These are phyloP conservation scores for Hippolais icterina DNA, from an alignment of 2,113 vertebrate species.

Conservation along the genomic window DNA sequence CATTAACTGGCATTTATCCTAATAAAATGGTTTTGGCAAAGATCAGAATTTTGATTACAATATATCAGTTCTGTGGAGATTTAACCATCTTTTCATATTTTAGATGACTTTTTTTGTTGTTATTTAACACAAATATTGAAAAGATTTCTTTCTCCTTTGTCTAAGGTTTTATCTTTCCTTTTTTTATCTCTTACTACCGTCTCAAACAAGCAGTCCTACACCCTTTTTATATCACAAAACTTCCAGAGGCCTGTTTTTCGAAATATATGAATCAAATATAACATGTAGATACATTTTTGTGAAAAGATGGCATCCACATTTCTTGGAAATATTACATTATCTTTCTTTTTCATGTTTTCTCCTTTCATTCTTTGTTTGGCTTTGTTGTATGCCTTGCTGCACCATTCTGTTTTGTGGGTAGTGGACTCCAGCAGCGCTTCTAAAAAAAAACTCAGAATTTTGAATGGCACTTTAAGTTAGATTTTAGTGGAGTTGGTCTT, in stretches of 20 bases:
- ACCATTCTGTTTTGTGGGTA: neutral
- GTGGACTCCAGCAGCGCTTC: neutral
- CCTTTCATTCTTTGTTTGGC: neutral
- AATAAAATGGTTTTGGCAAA: neutral
- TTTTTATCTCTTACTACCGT: neutral
- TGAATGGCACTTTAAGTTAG: neutral
- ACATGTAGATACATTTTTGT: neutral
- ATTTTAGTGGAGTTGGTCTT: neutral
- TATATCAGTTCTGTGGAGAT: neutral
- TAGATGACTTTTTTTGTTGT: accelerated
- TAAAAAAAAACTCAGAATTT: neutral
- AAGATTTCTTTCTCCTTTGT: neutral
- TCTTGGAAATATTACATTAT: neutral
- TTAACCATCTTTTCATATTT: neutral
- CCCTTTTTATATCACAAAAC: neutral
- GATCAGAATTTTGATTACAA: neutral
- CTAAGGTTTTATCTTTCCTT: neutral
- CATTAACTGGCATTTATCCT: neutral
- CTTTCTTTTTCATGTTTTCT: neutral
- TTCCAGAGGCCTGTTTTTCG: neutral
- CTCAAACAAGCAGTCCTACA: neutral
- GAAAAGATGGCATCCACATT: neutral
- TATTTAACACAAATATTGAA: neutral
- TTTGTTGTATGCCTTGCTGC: neutral
- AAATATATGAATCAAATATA: neutral